Evolutionary conservation across 2,797 vertebrate species (phyloP).

Genomic region (Hippocampus kuda): DNA sequence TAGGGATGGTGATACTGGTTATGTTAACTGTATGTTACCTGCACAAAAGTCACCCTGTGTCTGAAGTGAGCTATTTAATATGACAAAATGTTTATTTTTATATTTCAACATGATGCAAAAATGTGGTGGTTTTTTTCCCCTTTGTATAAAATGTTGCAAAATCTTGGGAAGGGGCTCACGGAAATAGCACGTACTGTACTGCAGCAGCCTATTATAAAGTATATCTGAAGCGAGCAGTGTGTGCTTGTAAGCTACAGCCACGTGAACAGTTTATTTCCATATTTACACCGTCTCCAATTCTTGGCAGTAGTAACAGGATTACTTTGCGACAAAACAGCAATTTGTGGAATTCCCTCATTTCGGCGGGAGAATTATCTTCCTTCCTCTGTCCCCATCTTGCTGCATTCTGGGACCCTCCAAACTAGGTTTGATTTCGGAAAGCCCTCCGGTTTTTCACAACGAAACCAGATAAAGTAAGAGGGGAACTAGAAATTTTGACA

Average conservation of each 20-base stretch:
- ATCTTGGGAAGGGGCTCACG: neutral
- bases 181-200: conserved; percentile 31
- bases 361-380: conserved; percentile 63
- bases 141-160: neutral
- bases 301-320: conserved; percentile 74
- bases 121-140: neutral
- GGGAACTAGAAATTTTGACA: conserved; percentile 4
- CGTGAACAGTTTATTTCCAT: conserved; percentile 66
- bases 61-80: no score
- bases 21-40: no score
- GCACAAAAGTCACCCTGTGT: no score
- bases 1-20: no score
- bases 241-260: conserved; percentile 57
- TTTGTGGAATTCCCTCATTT: conserved; percentile 75
- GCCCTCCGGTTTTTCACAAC: conserved; percentile 66
- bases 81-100: neutral
- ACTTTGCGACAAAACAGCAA: conserved; percentile 70
- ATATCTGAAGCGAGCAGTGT: conserved; percentile 55
- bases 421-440: conserved; percentile 63
- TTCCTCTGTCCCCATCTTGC: conserved; percentile 32
- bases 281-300: conserved; percentile 69
- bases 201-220: conserved; percentile 33
- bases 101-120: neutral
- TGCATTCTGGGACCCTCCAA: conserved; percentile 49
- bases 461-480: conserved; percentile 61